Percentiles rank a stretch among this genome's conserved stretches.
Conservation (phyloP, 37 sponge, comb jelly and placozoan species). For the Lycopodina hypogea region DNA sequence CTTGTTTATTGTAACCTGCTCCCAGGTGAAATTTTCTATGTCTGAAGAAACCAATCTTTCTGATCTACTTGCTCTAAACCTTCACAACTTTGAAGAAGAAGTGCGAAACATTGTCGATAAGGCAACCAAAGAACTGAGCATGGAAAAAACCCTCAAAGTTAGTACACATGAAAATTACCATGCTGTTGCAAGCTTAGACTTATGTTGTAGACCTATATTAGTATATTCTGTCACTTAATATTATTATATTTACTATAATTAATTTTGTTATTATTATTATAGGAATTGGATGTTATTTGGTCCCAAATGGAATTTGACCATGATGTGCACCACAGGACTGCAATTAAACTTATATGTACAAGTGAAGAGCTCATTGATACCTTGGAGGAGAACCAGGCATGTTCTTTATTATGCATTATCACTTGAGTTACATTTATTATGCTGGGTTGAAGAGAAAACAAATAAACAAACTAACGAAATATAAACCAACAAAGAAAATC, state of each 20-base stretch:
- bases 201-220: background rate
- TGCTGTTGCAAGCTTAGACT: background rate
- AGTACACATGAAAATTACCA: background rate
- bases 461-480: too few relatives aligned
- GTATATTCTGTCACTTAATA: too few relatives aligned
- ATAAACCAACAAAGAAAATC: too few relatives aligned
- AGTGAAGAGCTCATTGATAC: constrained; percentile 97
- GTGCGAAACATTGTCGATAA: constrained; percentile 97
- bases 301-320: constrained; percentile 95
- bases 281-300: constrained; percentile 95
- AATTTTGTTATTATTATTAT: background rate
- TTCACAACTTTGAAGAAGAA: constrained; percentile 99
- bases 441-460: too few relatives aligned
- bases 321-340: constrained; percentile 84
- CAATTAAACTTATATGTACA: constrained; percentile 65
- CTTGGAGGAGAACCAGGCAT: constrained; percentile 95
- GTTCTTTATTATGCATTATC: background rate
- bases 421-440: too few relatives aligned
- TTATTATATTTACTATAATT: background rate
- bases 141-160: constrained; percentile 95
- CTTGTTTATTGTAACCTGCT: background rate
- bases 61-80: constrained; percentile 92
- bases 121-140: constrained; percentile 96
- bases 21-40: constrained; percentile 95
- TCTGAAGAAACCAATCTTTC: constrained; percentile 90